Evolutionary conservation across 2,888 invertebrate species (phyloP), one percentile per base, ranked within the genome.

Genomic region (Oconnorella tubifera): DNA sequence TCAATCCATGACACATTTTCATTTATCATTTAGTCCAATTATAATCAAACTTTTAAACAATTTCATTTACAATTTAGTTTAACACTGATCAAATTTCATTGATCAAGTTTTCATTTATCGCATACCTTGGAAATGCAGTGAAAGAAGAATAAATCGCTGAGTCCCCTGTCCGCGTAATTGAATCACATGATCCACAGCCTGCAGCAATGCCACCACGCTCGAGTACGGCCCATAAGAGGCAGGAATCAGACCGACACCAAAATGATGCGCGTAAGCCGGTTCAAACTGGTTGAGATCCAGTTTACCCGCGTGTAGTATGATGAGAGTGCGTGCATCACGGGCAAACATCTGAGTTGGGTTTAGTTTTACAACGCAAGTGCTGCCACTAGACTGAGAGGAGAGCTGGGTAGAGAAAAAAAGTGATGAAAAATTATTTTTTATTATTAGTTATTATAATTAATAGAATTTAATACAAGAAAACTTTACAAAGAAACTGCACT

Each of bases 111-210:
- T n/a, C n/a, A n/a, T n/a, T n/a, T n/a, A n/a, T n/a, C n/a, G n/a
- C n/a, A n/a, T 32, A 71, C 71, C 70, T 59, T 67, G 62, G 57
- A 75, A 74, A 33, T 75, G 73, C 40, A 71, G 69, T 31, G 62
- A 62, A 29, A 78, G 70, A 14, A 67, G 66, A 14, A 77, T 63
- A 1, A 63, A 61, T 4, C 72, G 67, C 62, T 84, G 84, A 67
- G 74, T 69, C 23, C 81, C 80, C 55, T 78, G 84, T 76, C 84
- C 84, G 14, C 78, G 76, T 14, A 84, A 71, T n/a, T 78, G 75
- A 2, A 86, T 83, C 1, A 86, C 84, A 68, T 86, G 86, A 6
- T 86, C 83, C 23, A 87, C 78, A 4, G 85, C 83, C 70, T 84
- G 83, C 4, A 87, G 79, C 56, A 87, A 77, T 2, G 85, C 81